Evolutionary conservation across 2,113 vertebrate genomes (phyloP), one percentile per base, ranked within the genome.

Genomic region (Elaphurus davidianus): DNA sequence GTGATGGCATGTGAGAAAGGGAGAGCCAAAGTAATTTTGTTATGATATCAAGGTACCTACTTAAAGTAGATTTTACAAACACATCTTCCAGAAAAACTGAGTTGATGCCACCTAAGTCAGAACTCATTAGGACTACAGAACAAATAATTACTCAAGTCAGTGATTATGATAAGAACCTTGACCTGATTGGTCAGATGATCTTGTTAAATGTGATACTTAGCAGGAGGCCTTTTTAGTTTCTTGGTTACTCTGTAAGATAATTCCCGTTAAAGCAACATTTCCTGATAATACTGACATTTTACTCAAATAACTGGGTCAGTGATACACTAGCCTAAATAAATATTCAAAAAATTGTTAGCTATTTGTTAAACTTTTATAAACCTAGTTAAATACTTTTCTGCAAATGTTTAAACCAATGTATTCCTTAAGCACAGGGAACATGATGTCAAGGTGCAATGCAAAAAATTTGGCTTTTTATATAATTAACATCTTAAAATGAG

Each of bases 381-480:
- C 19, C 33, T 43, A 74, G 17, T 55, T 86, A 74, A 87, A 36
- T 71, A 4, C 11, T 92, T 6, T 87, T 91, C 84, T 95, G 27
- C n/a, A 64, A 87, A 91, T 87, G 36, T 36, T 52, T 47, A 83
- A 94, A 79, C n/a, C 45, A 90, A n/a, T 27, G 11, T 79, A 71
- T 83, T 92, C 25, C 9, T 40, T 93, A 87, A 84, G 15, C 17
- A 28, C 10, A 92, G 14, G 33, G 12, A 64, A 78, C 12, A 7
- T 78, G 47, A 62, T 76, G 2, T 89, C 78, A 81, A 91, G 76
- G 89, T n/a, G 9, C 36, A 90, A 12, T 64, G 2, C 23, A 52
- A 90, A 91, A 94, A 91, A 50, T 15, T 93, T 97, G n/a, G 6
- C 21, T 94, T 90, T 97, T 95, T 33, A n/a, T 62, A 27, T 76